Evolutionary conservation across 2,797 vertebrate species (phyloP).

Genomic region (Pseudomugil gertrudae): DNA sequence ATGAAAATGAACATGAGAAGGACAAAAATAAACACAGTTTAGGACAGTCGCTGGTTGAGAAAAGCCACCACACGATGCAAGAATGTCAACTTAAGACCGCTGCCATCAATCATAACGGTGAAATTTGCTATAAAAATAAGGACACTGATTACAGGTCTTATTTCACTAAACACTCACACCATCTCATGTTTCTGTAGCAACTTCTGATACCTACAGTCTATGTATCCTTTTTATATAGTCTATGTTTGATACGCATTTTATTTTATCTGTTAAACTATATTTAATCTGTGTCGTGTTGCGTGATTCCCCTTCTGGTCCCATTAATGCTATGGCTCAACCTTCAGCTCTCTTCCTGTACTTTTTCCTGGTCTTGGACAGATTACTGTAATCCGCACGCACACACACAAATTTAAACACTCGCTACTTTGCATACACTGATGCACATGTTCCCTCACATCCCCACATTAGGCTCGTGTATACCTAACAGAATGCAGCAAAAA

Average conservation of each 20-base stretch:
- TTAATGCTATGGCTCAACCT: constrained; percentile 17
- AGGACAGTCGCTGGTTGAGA: not conserved
- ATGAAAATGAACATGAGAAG: too few relatives aligned
- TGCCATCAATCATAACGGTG: too few relatives aligned
- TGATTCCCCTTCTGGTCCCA: not conserved
- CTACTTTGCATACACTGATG: constrained; percentile 10
- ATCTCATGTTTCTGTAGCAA: not conserved
- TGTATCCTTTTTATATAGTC: too few relatives aligned
- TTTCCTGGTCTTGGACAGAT: constrained; percentile 51
- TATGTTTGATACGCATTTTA: not conserved
- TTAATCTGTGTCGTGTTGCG: not conserved
- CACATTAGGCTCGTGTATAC: constrained; percentile 55
- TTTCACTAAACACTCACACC: too few relatives aligned
- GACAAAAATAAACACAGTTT: not conserved
- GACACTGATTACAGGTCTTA: not conserved
- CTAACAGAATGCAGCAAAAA: constrained; percentile 61
- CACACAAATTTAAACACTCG: constrained; percentile 26
- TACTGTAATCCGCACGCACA: constrained; percentile 43
- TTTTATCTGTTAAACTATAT: not conserved
- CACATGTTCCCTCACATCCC: constrained; percentile 22
- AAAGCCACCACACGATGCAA: not conserved
- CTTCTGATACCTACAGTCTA: not conserved
- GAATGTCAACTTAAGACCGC: not conserved
- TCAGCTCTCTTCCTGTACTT: constrained; percentile 43
- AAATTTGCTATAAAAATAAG: not conserved